A percentile compares a stretch with the other conserved stretches of the same genome.
Conservation (phyloP, 1,140 invertebrate genomes). For the Latrodectus geometricus region DNA sequence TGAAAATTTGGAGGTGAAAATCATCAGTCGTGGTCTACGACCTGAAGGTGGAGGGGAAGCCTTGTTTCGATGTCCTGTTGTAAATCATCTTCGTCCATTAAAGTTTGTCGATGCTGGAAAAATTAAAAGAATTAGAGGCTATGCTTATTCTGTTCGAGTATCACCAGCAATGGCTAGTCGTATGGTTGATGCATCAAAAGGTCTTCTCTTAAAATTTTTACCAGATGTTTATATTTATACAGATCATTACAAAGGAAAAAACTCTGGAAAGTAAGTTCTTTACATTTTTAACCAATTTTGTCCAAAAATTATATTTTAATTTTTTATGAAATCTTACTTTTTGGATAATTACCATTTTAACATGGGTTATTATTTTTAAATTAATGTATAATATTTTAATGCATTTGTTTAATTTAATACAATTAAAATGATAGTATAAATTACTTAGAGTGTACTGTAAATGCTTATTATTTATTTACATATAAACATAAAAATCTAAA, state of each 20-base stretch:
- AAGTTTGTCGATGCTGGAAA: slow-evolving; percentile 83
- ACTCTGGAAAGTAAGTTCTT: slow-evolving; percentile 86
- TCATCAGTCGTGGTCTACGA: slow-evolving; percentile 83
- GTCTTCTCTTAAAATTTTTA: slow-evolving; percentile 88
- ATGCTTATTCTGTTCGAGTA: slow-evolving; percentile 87
- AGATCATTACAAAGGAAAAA: slow-evolving; percentile 87
- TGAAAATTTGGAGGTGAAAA: slow-evolving; percentile 87
- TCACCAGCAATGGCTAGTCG: slow-evolving; percentile 92
- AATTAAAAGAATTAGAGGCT: slow-evolving; percentile 92
- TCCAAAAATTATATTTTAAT: slow-evolving; percentile 14
- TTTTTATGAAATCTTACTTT: background rate
- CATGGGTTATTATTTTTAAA: too few species aligned
- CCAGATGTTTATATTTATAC: slow-evolving; percentile 96
- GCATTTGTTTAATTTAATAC: too few species aligned
- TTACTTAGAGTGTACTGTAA: too few species aligned
- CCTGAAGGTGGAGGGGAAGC: slow-evolving; percentile 94
- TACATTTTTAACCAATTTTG: slow-evolving; percentile 1
- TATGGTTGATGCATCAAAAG: slow-evolving; percentile 92
- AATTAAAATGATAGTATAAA: too few species aligned
- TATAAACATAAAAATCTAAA: too few species aligned
- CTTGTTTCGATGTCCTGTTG: slow-evolving; percentile 86
- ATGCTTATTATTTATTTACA: too few species aligned
- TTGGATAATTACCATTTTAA: background rate
- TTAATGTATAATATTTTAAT: too few species aligned
- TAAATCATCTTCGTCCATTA: slow-evolving; percentile 76